Percentiles rank a stretch among this genome's conserved stretches.
These are phyloP conservation scores for Listrodromus nycthemerus DNA, from an alignment of 2,888 invertebrate species.

Conservation along the genomic window DNA sequence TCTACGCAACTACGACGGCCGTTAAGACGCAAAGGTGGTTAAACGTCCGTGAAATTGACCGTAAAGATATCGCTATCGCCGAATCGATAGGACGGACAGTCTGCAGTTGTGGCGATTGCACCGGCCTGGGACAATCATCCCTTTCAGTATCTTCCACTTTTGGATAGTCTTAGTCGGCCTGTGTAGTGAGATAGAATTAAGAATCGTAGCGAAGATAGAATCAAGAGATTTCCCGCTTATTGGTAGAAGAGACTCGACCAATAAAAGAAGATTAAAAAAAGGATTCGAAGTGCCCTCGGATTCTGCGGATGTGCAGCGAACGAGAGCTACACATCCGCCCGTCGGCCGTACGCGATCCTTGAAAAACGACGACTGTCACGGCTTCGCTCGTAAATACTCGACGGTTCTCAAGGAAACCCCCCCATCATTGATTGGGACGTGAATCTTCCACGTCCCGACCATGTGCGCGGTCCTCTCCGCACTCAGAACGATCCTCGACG, in stretches of 20 bases:
- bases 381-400: conserved; percentile 82
- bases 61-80: neutral
- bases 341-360: conserved; percentile 52
- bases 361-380: conserved; percentile 79
- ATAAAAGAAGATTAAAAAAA: conserved; percentile 40
- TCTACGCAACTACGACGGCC: neutral
- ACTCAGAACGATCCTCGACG: neutral
- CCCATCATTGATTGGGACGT: conserved; percentile 81
- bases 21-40: neutral
- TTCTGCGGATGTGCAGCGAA: conserved; percentile 38
- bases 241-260: conserved; percentile 27
- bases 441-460: conserved; percentile 76
- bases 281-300: conserved; percentile 52
- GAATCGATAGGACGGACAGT: neutral
- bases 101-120: neutral
- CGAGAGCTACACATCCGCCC: conserved; percentile 10
- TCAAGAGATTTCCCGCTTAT: conserved; percentile 34
- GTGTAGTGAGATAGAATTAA: conserved; percentile 23
- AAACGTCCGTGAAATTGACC: neutral
- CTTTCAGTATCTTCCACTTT: conserved; percentile 20
- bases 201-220: conserved; percentile 27
- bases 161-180: conserved; percentile 28
- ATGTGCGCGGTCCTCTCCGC: neutral
- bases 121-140: conserved; percentile 25
- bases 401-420: conserved; percentile 68